Conservation (phyloP, 2,888 invertebrate species). For the Byasa hedistus region DNA sequence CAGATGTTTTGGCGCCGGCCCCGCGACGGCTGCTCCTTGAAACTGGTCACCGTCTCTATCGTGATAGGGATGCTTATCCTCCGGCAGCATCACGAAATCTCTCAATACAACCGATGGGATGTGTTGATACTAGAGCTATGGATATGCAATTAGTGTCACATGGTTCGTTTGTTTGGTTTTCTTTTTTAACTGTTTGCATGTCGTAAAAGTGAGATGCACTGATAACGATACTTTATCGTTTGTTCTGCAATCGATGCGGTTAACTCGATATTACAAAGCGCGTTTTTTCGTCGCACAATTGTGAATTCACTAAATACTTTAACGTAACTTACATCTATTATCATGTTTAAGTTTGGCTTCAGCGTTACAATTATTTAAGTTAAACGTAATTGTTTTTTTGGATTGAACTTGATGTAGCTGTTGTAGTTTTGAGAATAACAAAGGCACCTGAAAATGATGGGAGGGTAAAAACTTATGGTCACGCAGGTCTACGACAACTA, state of each 20-base stretch:
- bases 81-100: slow-evolving; percentile 38
- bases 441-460: too few relatives aligned
- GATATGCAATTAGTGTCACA: slow-evolving; percentile 74
- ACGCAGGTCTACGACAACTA: too few relatives aligned
- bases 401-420: too few relatives aligned
- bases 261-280: slow-evolving; percentile 26
- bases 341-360: too few relatives aligned
- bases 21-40: slow-evolving; percentile 17
- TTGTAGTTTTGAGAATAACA: too few relatives aligned
- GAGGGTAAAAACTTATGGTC: too few relatives aligned
- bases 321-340: too few relatives aligned
- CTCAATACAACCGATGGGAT: slow-evolving; percentile 62
- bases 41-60: too few relatives aligned
- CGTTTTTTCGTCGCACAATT: slow-evolving; percentile 9
- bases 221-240: slow-evolving; percentile 31
- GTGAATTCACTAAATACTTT: too few relatives aligned
- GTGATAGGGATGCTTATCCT: too few relatives aligned
- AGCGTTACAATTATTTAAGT: too few relatives aligned
- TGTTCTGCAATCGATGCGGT: slow-evolving; percentile 31
- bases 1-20: slow-evolving; percentile 77
- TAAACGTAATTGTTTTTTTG: too few relatives aligned
- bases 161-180: slow-evolving; percentile 34
- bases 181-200: slow-evolving; percentile 47
- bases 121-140: slow-evolving; percentile 72
- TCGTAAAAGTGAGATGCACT: slow-evolving; percentile 33